These are phyloP conservation scores for Sitta carolinensis DNA, from an alignment of 2,797 vertebrate species.

Conservation along the genomic window DNA sequence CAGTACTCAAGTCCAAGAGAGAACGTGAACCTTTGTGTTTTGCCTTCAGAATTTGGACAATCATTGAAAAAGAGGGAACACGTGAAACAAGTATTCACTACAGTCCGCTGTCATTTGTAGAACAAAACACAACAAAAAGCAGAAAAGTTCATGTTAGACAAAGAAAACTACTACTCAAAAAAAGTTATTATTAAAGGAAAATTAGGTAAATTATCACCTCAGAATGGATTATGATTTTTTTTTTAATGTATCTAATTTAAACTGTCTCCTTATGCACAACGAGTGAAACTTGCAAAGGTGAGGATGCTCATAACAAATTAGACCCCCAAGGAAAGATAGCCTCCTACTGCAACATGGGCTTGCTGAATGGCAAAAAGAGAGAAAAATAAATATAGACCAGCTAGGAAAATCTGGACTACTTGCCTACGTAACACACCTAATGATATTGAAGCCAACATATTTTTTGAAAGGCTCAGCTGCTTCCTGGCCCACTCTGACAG, in stretches of 20 bases:
- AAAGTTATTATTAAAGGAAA: neutral
- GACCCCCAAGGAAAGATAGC: neutral
- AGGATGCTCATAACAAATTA: neutral
- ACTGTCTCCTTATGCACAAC: neutral
- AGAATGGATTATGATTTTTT: neutral
- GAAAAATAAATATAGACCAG: neutral
- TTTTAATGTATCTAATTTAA: neutral
- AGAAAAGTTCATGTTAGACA: neutral
- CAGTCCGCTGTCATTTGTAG: neutral
- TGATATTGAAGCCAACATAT: neutral
- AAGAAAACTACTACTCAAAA: neutral
- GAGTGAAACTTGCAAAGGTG: neutral
- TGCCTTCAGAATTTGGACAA: neutral
- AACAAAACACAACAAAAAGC: neutral
- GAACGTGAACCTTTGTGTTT: neutral
- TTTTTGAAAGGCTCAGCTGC: constrained; percentile 2
- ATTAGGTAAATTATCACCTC: neutral
- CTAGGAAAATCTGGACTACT: neutral
- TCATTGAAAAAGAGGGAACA: neutral
- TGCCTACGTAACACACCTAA: neutral
- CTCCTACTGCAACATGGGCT: neutral
- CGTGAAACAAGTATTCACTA: neutral
- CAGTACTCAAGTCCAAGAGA: neutral
- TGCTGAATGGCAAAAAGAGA: neutral
- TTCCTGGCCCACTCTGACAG: neutral